Conservation (phyloP, 1,140 invertebrate species). For the Leptoteleia sp. region DNA sequence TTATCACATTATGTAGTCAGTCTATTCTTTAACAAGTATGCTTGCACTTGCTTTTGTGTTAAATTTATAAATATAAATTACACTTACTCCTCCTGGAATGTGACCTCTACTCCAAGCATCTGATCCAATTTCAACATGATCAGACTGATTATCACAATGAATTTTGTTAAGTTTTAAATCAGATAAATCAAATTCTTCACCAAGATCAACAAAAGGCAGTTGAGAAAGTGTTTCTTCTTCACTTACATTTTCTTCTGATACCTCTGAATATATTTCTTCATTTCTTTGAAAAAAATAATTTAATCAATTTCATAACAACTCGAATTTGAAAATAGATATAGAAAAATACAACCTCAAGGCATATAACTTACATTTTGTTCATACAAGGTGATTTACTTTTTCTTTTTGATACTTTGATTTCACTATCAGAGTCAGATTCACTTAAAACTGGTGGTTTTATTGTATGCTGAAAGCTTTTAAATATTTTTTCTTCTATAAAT, state of each 20-base stretch:
- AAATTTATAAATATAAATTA: too few species aligned
- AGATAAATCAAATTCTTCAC: constrained; percentile 72
- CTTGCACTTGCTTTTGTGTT: too few species aligned
- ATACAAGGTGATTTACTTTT: constrained; percentile 38
- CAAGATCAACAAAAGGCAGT: constrained; percentile 75
- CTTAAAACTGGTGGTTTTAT: constrained; percentile 64
- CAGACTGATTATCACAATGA: not conserved
- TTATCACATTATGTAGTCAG: too few species aligned
- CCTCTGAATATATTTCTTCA: constrained; percentile 1
- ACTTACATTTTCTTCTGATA: not conserved
- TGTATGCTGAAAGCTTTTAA: constrained; percentile 31
- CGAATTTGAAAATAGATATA: too few species aligned
- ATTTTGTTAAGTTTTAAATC: constrained; percentile 33
- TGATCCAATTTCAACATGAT: constrained; percentile 45
- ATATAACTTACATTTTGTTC: constrained; percentile 37
- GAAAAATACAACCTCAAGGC: too few species aligned
- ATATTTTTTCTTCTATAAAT: constrained; percentile 4
- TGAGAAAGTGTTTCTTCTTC: constrained; percentile 70
- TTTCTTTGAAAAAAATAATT: constrained; percentile 2
- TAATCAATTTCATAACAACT: too few species aligned
- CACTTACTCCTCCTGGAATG: constrained; percentile 62
- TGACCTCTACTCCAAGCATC: constrained; percentile 79
- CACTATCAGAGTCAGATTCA: constrained; percentile 68
- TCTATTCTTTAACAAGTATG: too few species aligned
- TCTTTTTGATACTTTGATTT: constrained; percentile 12